Evolutionary conservation across 2,797 vertebrate genomes (phyloP).

Genomic region (Eulemur albifrons): DNA sequence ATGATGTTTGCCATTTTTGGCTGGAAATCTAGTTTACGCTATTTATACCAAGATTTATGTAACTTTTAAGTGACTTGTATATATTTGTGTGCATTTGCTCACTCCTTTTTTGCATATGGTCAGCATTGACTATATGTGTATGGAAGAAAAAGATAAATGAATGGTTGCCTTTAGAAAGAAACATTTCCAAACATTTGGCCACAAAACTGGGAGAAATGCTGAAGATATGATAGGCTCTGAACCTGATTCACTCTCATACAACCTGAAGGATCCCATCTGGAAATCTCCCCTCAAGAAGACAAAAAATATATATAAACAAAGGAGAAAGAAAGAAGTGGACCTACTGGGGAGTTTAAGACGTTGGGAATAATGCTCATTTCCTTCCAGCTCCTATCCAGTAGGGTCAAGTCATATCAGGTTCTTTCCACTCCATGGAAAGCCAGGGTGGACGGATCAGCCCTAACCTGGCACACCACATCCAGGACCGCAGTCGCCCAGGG

Average conservation of each 20-base stretch:
- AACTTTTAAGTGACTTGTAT: conserved; percentile 29
- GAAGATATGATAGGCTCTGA: neutral
- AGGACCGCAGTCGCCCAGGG: fast-evolving
- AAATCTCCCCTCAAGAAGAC: neutral
- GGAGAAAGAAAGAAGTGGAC: neutral
- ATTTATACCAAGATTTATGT: conserved; percentile 32
- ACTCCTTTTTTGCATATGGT: neutral
- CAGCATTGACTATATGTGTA: neutral
- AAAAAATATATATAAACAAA: neutral
- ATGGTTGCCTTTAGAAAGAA: conserved; percentile 39
- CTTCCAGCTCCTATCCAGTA: neutral
- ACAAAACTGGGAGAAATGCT: neutral
- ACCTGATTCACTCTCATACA: neutral
- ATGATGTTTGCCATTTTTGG: neutral
- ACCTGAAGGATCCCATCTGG: conserved; percentile 53
- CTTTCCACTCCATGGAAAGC: neutral
- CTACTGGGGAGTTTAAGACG: neutral
- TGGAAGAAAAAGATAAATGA: conserved; percentile 58
- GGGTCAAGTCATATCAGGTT: neutral
- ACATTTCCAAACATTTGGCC: conserved; percentile 64
- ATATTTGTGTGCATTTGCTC: neutral
- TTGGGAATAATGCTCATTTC: neutral
- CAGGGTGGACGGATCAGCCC: neutral
- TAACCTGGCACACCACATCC: neutral
- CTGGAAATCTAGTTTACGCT: conserved; percentile 34